Evolutionary conservation across 2,113 vertebrate genomes (phyloP), one percentile per base, ranked within the genome.

Genomic region (Nannospalax galili): DNA sequence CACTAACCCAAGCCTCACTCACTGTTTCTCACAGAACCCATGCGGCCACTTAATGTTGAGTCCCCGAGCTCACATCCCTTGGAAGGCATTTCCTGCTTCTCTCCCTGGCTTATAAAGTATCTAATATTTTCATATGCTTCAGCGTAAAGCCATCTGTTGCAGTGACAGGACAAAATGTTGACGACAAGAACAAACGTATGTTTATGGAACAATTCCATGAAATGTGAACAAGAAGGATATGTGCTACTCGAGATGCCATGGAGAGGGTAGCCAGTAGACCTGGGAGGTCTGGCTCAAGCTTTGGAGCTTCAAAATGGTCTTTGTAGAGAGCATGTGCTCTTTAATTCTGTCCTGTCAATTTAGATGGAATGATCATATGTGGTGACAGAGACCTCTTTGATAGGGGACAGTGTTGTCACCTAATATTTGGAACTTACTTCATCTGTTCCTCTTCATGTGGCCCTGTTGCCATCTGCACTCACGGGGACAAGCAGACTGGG

Each of bases 51-150:
- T 75, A 52, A 58, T 40, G 32, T 75, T 37, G 64, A 35, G 48
- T 62, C 37, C 3, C 17, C 1, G 90, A 90, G 84, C 92, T 37
- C 24, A 88, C 93, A 35, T 80, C 87, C 88, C 64, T 97, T 82
- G 88, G 58, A 88, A 97, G 91, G 64, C 97, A 84, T 97, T 95
- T 95, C 92, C 77, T 92, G 97, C n/a, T n/a, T 96, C 96, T 96
- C 92, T 45, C 94, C 67, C 3, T 40, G 91, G 94, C 98, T 98
- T 97, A 97, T 97, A 42, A 97, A 97, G 96, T 98, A 98, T 98
- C 98, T 98, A 98, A 93, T 98, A 97, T 98, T 98, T 98, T 98
- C 98, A 97, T 98, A 97, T 97, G 98, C 97, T 98, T 95, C 96
- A 93, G 91, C 28, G 95, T 98, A 97, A 98, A 98, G 96, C 98